Percentiles rank a stretch among this genome's conserved stretches.
These are phyloP conservation scores for Todus mexicanus DNA, from an alignment of 2,797 vertebrate species.

Conservation along the genomic window DNA sequence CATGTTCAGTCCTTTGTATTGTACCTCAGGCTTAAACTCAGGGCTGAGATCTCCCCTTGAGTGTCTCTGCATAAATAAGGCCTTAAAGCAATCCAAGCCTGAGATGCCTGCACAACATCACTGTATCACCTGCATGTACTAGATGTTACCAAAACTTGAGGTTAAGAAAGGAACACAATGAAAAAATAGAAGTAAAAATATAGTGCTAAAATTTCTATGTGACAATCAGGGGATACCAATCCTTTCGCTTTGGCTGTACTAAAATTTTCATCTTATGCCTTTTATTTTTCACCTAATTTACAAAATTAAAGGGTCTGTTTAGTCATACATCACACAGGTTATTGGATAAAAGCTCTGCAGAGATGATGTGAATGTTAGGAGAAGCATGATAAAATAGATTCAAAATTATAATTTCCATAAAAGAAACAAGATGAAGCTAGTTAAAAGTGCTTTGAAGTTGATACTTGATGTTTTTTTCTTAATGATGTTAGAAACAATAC, in stretches of 20 bases:
- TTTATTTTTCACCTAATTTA: neutral
- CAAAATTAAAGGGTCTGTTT: neutral
- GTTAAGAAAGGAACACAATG: no score
- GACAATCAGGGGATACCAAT: no score
- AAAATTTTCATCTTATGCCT: neutral
- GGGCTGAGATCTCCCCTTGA: no score
- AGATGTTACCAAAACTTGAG: no score
- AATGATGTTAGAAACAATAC: neutral
- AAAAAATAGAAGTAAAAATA: no score
- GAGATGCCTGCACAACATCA: no score
- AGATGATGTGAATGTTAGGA: neutral
- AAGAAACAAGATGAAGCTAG: neutral
- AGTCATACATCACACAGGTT: neutral
- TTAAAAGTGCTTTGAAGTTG: neutral
- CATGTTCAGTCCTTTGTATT: no score
- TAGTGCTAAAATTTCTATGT: no score
- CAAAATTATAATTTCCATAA: neutral
- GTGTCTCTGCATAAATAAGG: no score
- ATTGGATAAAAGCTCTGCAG: neutral
- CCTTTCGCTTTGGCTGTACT: neutral
- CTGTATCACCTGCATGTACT: no score
- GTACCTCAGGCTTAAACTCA: no score
- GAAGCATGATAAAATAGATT: neutral
- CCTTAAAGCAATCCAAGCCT: no score
- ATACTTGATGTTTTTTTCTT: neutral